A percentile compares a stretch with the other conserved stretches of the same genome.
phyloP scores from a whole-genome alignment of 2,888 invertebrate species.

The Octodonta nipae region DNA sequence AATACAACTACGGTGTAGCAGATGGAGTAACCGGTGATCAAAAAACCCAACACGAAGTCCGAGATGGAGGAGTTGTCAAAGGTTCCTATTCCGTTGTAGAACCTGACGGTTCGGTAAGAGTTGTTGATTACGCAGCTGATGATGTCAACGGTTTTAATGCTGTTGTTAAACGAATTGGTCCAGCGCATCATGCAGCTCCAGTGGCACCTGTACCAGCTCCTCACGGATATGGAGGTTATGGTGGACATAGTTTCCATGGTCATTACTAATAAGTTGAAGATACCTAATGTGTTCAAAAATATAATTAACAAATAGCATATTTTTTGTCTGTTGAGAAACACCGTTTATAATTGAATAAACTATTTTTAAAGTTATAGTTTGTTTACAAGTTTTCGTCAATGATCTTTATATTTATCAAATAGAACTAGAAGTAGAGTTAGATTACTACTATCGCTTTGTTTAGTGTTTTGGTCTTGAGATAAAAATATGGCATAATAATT shows the following conservation, averaged over 20 bases:
- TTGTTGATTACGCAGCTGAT: constrained; percentile 43
- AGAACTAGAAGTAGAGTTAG: too few relatives aligned
- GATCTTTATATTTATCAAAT: too few relatives aligned
- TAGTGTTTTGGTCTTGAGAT: too few relatives aligned
- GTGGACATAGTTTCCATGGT: constrained; percentile 12
- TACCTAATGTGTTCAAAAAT: too few relatives aligned
- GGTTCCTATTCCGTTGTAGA: constrained; percentile 39
- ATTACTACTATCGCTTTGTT: too few relatives aligned
- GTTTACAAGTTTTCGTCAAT: too few relatives aligned
- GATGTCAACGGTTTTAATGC: constrained; percentile 29
- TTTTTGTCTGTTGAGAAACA: too few relatives aligned
- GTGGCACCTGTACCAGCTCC: constrained; percentile 22
- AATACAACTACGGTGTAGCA: constrained; percentile 32
- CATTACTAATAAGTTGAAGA: too few relatives aligned
- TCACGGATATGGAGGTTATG: constrained; percentile 7
- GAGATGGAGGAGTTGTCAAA: constrained; percentile 33
- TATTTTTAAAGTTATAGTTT: too few relatives aligned
- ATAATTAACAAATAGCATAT: too few relatives aligned
- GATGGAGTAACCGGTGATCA: constrained; percentile 31
- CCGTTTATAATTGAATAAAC: too few relatives aligned
- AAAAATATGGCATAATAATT: too few relatives aligned
- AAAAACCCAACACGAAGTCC: constrained; percentile 29
- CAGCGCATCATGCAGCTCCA: constrained; percentile 9
- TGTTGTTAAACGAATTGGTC: constrained; percentile 32
- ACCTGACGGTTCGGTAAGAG: constrained; percentile 41